Percentiles rank a stretch among this genome's conserved stretches.
Conservation (phyloP, 2,888 invertebrate genomes). For the Ophion ventricosus region DNA sequence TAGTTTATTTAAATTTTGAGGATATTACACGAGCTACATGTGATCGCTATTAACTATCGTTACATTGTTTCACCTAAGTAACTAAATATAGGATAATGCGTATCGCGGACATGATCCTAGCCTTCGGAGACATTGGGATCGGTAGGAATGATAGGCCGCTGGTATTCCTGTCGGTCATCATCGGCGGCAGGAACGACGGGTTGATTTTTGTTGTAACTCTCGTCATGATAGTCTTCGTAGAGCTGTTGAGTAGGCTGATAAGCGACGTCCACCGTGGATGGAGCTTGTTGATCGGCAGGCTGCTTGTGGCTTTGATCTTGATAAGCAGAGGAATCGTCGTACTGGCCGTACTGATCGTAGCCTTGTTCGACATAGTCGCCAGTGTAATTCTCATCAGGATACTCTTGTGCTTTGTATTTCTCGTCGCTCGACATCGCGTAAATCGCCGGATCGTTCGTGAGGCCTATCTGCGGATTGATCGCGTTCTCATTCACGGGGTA, state of each 20-base stretch:
- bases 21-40: not conserved
- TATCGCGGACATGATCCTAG: conserved; percentile 32
- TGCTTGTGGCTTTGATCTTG: conserved; percentile 60
- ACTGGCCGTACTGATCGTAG: conserved; percentile 74
- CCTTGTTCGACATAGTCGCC: conserved; percentile 70
- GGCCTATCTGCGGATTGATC: conserved; percentile 1
- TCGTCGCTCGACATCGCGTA: conserved; percentile 64
- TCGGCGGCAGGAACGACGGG: conserved; percentile 29
- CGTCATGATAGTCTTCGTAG: conserved; percentile 61
- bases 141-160: conserved; percentile 24
- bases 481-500: conserved; percentile 26
- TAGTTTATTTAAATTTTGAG: not conserved
- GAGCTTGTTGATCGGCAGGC: conserved; percentile 38
- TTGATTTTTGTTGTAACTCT: conserved; percentile 56
- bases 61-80: conserved; percentile 12
- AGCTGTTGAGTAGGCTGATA: conserved; percentile 59
- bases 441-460: conserved; percentile 44
- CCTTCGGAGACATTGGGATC: conserved; percentile 49
- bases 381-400: conserved; percentile 65
- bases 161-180: conserved; percentile 32
- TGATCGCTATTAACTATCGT: not conserved
- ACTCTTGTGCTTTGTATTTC: conserved; percentile 66
- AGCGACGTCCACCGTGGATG: conserved; percentile 19
- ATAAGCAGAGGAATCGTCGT: conserved; percentile 73
- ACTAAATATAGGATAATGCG: conserved; percentile 37